Percentiles rank a stretch among this genome's conserved stretches.
These are phyloP conservation scores for Microcebus murinus DNA, from an alignment of 2,113 vertebrate genomes.

Conservation along the genomic window DNA sequence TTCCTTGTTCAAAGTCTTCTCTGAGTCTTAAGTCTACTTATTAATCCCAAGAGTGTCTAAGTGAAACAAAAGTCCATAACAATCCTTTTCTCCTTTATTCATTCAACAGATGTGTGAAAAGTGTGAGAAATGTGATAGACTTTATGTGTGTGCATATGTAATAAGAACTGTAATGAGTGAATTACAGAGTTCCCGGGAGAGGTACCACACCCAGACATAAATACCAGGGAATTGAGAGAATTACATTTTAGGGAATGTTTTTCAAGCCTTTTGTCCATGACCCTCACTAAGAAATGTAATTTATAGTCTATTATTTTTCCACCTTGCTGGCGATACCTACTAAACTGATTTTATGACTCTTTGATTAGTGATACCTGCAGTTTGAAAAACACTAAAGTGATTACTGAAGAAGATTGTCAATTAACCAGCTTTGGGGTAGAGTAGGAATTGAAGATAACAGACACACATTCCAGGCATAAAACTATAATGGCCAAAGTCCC, in stretches of 20 bases:
- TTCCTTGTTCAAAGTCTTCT: constrained; percentile 2
- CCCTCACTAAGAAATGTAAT: neutral
- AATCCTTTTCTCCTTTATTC: neutral
- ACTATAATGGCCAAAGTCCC: neutral
- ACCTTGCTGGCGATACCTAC: neutral
- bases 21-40: neutral
- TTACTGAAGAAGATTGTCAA: neutral
- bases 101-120: neutral
- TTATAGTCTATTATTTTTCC: neutral
- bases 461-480: neutral
- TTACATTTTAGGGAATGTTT: neutral
- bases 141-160: neutral
- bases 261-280: constrained; percentile 39
- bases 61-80: neutral
- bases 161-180: neutral
- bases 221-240: constrained; percentile 1
- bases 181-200: neutral
- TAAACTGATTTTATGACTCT: neutral
- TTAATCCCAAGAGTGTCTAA: neutral
- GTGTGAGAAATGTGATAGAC: neutral
- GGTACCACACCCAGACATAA: neutral
- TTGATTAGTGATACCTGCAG: neutral
- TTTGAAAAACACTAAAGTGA: neutral
- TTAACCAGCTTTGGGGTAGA: neutral
- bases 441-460: neutral